Conservation (phyloP, 2,797 vertebrate genomes). For the Phrynocephalus vlangalii region DNA sequence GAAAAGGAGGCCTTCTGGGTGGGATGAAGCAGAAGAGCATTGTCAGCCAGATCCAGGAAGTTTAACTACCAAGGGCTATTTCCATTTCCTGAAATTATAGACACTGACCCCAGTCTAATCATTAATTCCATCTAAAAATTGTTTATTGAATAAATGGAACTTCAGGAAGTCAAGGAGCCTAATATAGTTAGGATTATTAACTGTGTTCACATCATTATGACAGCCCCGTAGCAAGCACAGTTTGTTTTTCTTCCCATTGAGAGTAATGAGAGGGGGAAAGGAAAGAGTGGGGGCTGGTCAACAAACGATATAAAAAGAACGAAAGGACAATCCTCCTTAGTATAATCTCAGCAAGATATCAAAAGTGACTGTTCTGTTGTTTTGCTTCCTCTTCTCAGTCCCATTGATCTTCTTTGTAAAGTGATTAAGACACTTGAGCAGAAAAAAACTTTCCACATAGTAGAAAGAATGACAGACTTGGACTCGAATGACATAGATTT, state of each 20-base stretch:
- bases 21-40: too few relatives aligned
- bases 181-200: too few relatives aligned
- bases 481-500: too few relatives aligned
- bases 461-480: too few relatives aligned
- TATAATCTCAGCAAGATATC: not conserved
- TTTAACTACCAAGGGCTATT: too few relatives aligned
- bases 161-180: too few relatives aligned
- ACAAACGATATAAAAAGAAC: not conserved
- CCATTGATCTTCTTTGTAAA: slow-evolving; percentile 46
- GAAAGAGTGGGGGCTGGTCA: not conserved
- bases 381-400: not conserved
- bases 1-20: too few relatives aligned
- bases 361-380: not conserved
- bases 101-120: too few relatives aligned
- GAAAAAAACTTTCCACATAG: slow-evolving; percentile 56
- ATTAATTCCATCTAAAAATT: too few relatives aligned
- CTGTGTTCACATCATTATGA: not conserved
- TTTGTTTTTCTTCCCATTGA: not conserved
- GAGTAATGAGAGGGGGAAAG: not conserved
- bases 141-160: too few relatives aligned
- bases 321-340: not conserved
- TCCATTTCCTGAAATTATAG: too few relatives aligned
- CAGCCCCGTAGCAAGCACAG: not conserved
- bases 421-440: slow-evolving; percentile 77
- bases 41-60: too few relatives aligned